These are phyloP conservation scores for Sinodicranocentrus sp. DNA, from an alignment of 2,888 invertebrate genomes.

Conservation along the genomic window DNA sequence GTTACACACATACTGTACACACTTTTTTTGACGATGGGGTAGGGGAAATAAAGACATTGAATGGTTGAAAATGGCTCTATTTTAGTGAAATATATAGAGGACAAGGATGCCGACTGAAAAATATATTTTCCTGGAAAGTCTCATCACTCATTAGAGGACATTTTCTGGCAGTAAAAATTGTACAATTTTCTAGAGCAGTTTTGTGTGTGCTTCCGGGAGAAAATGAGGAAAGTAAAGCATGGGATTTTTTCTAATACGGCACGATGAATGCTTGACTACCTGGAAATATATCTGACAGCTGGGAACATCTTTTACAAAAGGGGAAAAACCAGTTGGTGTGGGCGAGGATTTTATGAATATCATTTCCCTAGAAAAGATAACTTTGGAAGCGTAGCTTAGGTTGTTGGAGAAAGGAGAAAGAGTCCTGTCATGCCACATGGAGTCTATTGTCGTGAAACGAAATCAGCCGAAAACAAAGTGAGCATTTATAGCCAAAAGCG, in stretches of 20 bases:
- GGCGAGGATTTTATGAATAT: conserved; percentile 46
- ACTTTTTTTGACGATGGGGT: conserved; percentile 71
- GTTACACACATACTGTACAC: conserved; percentile 50
- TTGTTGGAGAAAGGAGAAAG: conserved; percentile 39
- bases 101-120: too few relatives aligned
- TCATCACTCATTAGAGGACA: conserved; percentile 35
- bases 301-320: conserved; percentile 43
- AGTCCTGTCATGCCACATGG: conserved; percentile 63
- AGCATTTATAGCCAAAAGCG: conserved; percentile 61
- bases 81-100: too few relatives aligned
- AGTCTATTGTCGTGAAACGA: conserved; percentile 58
- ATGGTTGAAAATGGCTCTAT: too few relatives aligned
- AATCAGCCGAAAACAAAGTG: conserved; percentile 44
- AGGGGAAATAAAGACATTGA: too few relatives aligned
- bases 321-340: too few relatives aligned
- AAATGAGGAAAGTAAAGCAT: too few relatives aligned
- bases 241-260: too few relatives aligned
- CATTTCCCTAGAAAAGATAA: conserved; percentile 65
- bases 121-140: conserved; percentile 14
- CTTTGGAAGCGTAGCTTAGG: conserved; percentile 67
- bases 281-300: conserved; percentile 59
- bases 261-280: conserved; percentile 67
- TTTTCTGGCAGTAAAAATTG: conserved; percentile 68
- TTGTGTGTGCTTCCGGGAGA: conserved; percentile 70
- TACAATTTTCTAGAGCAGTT: conserved; percentile 67